Percentiles rank a stretch among this genome's conserved stretches.
Conservation (phyloP, 2,113 vertebrate genomes). For the Recurvirostra avosetta region DNA sequence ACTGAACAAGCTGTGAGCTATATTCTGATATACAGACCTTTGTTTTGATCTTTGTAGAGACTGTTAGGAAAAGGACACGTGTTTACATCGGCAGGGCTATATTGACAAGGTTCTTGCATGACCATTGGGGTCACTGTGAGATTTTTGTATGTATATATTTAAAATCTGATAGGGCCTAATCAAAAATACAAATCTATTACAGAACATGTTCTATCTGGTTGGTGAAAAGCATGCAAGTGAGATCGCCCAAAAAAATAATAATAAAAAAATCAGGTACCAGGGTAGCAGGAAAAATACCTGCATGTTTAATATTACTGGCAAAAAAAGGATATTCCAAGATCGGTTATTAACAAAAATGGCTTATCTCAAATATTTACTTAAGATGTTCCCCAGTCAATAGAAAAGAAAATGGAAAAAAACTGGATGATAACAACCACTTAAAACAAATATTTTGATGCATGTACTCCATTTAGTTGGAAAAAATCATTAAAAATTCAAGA, state of each 20-base stretch:
- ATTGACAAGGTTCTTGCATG: neutral
- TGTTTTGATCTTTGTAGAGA: neutral
- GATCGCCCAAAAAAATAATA: neutral
- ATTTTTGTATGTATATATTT: neutral
- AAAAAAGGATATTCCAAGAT: neutral
- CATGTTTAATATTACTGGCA: neutral
- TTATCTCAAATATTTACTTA: conserved; percentile 15
- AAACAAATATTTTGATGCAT: neutral
- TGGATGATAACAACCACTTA: neutral
- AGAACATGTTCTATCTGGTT: neutral
- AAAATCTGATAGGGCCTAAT: neutral
- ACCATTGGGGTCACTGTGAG: neutral
- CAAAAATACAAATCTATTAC: neutral
- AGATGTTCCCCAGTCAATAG: neutral
- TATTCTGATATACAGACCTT: neutral
- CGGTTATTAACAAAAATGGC: neutral
- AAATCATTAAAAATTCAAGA: conserved; percentile 42
- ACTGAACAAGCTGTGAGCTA: neutral
- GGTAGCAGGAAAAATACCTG: neutral
- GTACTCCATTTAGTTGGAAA: conserved; percentile 24
- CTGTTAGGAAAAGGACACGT: neutral
- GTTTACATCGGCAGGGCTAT: neutral
- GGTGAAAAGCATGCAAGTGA: neutral
- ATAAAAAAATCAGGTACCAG: neutral
- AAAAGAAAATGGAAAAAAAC: conserved; percentile 1